Percentiles rank a stretch among this genome's conserved stretches.
Conservation (phyloP, 2,888 invertebrate species). For the Acrobasis consociella region DNA sequence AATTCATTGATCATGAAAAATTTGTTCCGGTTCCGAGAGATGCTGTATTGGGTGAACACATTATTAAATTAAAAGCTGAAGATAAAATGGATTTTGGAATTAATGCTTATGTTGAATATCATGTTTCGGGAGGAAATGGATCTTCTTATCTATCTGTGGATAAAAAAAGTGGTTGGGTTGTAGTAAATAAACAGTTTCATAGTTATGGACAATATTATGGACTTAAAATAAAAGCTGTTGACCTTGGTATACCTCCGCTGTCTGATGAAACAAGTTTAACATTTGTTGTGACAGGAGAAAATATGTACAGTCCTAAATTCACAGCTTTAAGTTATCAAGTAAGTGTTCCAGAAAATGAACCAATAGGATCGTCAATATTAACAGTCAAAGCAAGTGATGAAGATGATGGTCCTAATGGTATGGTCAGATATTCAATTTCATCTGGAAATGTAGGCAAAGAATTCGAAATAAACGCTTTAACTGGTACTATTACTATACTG, state of each 20-base stretch:
- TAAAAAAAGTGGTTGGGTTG: conserved; percentile 91
- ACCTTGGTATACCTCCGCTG: conserved; percentile 94
- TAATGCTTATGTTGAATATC: conserved; percentile 94
- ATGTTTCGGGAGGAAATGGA: conserved; percentile 89
- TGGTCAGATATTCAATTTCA: conserved; percentile 91
- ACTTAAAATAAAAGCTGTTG: conserved; percentile 88
- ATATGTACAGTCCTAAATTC: conserved; percentile 90
- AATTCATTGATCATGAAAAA: conserved; percentile 88
- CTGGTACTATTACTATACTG: conserved; percentile 91
- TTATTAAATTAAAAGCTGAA: conserved; percentile 88
- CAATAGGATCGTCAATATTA: conserved; percentile 91
- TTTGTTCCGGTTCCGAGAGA: conserved; percentile 92
- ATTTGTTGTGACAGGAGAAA: conserved; percentile 93
- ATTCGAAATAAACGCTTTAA: conserved; percentile 89
- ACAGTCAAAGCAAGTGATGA: conserved; percentile 92
- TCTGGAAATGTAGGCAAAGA: conserved; percentile 91
- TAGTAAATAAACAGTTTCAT: conserved; percentile 83
- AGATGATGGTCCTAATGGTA: conserved; percentile 95
- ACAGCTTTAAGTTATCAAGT: conserved; percentile 93
- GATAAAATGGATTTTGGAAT: conserved; percentile 93
- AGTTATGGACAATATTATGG: conserved; percentile 85
- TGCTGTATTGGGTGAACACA: conserved; percentile 86
- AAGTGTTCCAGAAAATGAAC: conserved; percentile 95
- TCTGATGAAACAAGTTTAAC: conserved; percentile 88
- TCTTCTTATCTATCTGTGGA: conserved; percentile 89